A percentile compares a stretch with the other conserved stretches of the same genome.
Evolutionary conservation across 2,797 vertebrate genomes (phyloP).

Genomic region (Potorous gilbertii): DNA sequence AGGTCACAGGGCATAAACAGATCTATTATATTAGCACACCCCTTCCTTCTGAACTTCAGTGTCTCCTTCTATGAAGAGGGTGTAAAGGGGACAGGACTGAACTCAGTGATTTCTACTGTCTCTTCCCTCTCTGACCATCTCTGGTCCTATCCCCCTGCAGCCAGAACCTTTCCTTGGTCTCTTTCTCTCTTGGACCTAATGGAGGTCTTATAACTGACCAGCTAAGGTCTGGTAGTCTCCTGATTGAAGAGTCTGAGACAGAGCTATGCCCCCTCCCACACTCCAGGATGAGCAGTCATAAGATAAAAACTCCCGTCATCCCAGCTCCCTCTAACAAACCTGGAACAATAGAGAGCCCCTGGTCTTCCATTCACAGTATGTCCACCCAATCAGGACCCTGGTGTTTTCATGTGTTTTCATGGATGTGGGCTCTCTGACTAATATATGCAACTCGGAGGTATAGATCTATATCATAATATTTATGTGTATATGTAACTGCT

Average conservation of each 20-base stretch:
- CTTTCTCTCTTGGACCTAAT: neutral
- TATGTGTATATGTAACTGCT: neutral
- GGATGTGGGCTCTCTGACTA: neutral
- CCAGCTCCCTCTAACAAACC: neutral
- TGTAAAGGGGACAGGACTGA: neutral
- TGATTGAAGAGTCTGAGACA: neutral
- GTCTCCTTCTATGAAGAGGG: neutral
- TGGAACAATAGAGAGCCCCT: neutral
- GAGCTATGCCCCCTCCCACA: neutral
- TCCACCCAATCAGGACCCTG: accelerated
- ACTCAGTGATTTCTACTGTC: neutral
- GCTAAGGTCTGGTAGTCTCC: neutral
- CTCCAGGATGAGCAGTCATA: neutral
- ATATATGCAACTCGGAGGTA: neutral
- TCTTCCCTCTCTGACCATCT: neutral
- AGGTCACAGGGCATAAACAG: neutral
- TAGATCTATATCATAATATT: neutral
- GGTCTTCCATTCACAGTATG: neutral
- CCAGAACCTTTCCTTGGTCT: neutral
- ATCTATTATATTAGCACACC: neutral
- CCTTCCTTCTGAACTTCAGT: neutral
- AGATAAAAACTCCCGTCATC: neutral
- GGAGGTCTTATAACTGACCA: neutral
- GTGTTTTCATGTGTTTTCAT: neutral
- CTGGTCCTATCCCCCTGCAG: neutral